Evolutionary conservation across 2,113 vertebrate species (phyloP), one percentile per base, ranked within the genome.

Genomic region (Neoarius graeffei): DNA sequence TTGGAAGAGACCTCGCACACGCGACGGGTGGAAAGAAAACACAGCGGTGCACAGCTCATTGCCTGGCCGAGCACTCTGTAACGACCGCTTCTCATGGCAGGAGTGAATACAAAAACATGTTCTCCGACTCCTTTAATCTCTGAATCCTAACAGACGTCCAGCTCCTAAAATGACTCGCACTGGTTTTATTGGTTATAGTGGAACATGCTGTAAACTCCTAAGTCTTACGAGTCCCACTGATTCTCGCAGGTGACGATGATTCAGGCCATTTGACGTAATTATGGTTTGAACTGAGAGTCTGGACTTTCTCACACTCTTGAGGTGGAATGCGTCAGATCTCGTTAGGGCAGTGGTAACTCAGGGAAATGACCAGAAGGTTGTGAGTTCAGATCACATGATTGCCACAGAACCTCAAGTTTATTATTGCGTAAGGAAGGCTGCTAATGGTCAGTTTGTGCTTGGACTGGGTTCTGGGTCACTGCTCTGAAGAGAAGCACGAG

Each of bases 1-100:
- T 84, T 84, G n/a, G 81, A 77, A 76, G 76, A 79, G 82, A 52
- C 14, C 87, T 84, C 71, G 17, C 79, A n/a, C 84, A 74, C 69
- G 6, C 56, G 11, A 48, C 2, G 56, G 54, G 69, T 74, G 69
- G 71, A 85, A 76, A 52, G 62, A 76, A 76, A 76, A 85, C 66
- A 85, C 84, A 60, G 23, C 23, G 27, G 84, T 50, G 69, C 30
- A 74, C 69, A 85, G 84, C 56, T 85, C 69, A 85, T 76, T 85
- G 84, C 35, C 69, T 67, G 84, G 54, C 69, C 50, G 69, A 85
- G 20, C 56, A 15, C 84, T 74, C 56, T 59, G n/a, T 76, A 85
- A 76, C 57, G 69, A 74, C 69, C 56, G 20, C 69, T 85, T 60
- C 56, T 74, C 84, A 74, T 76, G 69, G 54, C 84, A 85, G 69